A percentile compares a stretch with the other conserved stretches of the same genome.
phyloP scores from a whole-genome alignment of 2,113 vertebrate species.

The Zapus hudsonius region DNA sequence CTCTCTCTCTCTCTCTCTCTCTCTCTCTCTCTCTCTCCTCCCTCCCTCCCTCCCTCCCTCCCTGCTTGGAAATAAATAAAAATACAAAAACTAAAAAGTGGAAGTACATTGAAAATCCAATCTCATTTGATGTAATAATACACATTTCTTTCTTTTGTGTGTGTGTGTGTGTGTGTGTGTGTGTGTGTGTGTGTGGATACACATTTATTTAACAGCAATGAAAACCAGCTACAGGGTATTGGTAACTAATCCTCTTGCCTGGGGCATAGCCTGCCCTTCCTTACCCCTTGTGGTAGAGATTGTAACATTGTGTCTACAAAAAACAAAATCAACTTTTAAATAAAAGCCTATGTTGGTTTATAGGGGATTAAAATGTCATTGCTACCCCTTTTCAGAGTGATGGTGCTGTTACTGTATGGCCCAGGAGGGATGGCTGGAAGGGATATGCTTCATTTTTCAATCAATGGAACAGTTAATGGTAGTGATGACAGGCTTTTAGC shows the following conservation, averaged over 20 bases:
- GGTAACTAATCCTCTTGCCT: not conserved
- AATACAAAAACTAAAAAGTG: too few species aligned
- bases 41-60: too few species aligned
- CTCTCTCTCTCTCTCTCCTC: too few species aligned
- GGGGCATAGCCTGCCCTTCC: not conserved
- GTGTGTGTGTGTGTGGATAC: too few species aligned
- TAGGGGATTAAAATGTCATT: not conserved
- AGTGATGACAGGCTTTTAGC: not conserved
- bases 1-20: too few species aligned
- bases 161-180: too few species aligned
- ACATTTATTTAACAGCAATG: not conserved
- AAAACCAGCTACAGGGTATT: not conserved
- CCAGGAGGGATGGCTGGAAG: not conserved
- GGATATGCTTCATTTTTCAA: not conserved
- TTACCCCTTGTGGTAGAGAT: too few species aligned
- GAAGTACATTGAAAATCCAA: conserved; percentile 19
- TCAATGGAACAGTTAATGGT: not conserved
- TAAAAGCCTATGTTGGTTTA: not conserved
- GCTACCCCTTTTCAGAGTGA: not conserved
- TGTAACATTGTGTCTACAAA: not conserved
- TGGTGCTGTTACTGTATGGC: not conserved
- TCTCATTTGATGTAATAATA: not conserved
- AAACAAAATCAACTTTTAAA: not conserved
- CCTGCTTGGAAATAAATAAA: too few species aligned
- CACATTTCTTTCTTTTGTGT: not conserved